Conservation (phyloP, 1,140 invertebrate species). For the Holotrichia oblita region DNA sequence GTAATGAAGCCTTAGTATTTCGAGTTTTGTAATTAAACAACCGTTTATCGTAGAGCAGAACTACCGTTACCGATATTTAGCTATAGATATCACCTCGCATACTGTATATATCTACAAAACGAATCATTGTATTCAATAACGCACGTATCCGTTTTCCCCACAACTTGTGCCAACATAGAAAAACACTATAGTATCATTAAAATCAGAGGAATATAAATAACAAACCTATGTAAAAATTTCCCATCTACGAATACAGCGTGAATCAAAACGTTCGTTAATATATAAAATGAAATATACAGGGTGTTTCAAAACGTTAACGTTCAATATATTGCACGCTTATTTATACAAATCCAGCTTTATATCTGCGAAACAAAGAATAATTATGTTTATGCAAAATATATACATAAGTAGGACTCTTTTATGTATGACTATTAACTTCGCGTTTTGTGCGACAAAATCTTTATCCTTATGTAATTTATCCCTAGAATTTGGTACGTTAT, state of each 20-base stretch:
- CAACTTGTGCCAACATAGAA: background rate
- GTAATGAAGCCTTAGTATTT: background rate
- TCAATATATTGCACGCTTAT: too few relatives aligned
- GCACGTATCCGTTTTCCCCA: background rate
- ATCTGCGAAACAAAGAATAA: too few relatives aligned
- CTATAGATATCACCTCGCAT: background rate
- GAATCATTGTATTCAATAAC: background rate
- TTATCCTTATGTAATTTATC: too few relatives aligned
- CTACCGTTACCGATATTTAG: background rate
- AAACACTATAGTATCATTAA: background rate
- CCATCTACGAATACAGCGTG: background rate
- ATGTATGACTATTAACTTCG: too few relatives aligned
- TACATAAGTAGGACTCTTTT: background rate
- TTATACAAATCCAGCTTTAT: too few relatives aligned
- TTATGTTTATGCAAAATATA: too few relatives aligned
- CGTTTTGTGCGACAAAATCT: too few relatives aligned
- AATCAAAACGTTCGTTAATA: conserved; percentile 8
- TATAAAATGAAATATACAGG: background rate
- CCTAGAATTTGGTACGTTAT: too few relatives aligned
- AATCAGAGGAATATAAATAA: background rate
- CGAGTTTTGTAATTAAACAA: background rate
- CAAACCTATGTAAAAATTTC: background rate
- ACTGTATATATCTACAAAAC: conserved; percentile 8
- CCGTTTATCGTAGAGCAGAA: background rate
- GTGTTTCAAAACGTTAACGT: conserved; percentile 10